These are phyloP conservation scores for Cheilosia impressa DNA, from an alignment of 2,888 invertebrate species.

Conservation along the genomic window DNA sequence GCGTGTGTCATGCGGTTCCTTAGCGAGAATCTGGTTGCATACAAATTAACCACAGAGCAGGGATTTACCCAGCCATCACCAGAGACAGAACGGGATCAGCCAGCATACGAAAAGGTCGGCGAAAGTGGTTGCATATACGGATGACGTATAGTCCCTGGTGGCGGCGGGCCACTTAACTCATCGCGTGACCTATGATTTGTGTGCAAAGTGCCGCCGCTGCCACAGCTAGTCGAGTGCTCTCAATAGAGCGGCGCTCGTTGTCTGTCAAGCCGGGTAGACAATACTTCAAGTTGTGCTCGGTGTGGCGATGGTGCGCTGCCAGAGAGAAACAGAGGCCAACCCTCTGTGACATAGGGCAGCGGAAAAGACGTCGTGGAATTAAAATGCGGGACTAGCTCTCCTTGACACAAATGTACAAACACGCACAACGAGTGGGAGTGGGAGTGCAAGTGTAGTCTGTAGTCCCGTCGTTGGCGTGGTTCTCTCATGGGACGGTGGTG, in stretches of 20 bases:
- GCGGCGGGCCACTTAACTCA: conserved; percentile 31
- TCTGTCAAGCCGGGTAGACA: conserved; percentile 59
- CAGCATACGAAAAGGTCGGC: conserved; percentile 25
- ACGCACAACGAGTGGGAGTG: conserved; percentile 24
- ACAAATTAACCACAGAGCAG: conserved; percentile 42
- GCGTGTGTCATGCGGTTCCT: conserved; percentile 1
- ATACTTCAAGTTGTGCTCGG: conserved; percentile 44
- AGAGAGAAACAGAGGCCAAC: not conserved
- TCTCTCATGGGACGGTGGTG: not conserved
- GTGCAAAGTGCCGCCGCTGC: conserved; percentile 48
- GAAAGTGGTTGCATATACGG: conserved; percentile 19
- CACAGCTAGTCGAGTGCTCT: conserved; percentile 48
- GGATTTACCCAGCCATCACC: conserved; percentile 11
- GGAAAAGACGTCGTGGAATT: conserved; percentile 59
- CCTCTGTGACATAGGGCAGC: conserved; percentile 15
- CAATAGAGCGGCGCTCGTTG: conserved; percentile 13
- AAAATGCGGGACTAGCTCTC: conserved; percentile 62
- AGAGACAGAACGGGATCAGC: conserved; percentile 33
- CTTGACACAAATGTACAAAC: conserved; percentile 66
- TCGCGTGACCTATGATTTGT: conserved; percentile 43
- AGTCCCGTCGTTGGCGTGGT: conserved; percentile 24
- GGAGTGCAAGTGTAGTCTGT: conserved; percentile 10
- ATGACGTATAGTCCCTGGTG: not conserved
- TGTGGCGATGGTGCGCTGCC: conserved; percentile 10
- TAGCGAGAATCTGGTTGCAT: conserved; percentile 15